Conservation (phyloP, 2,113 vertebrate species). For the Triplophysa dalaica region DNA sequence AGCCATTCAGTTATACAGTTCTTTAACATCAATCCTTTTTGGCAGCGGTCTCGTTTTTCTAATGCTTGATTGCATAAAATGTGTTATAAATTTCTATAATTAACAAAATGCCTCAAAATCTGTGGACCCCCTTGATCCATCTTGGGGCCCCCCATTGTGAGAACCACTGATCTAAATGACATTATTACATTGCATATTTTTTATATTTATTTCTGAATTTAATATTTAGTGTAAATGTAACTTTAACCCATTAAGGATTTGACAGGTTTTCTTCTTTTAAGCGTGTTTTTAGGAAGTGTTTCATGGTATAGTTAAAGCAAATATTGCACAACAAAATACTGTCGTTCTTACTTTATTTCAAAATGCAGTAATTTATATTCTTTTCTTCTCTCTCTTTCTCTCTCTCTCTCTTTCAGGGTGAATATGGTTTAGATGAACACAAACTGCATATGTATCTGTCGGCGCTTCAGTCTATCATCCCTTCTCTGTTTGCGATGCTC, state of each 20-base stretch:
- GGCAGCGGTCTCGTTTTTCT: too few species aligned
- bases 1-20: too few species aligned
- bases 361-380: neutral
- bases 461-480: conserved; percentile 93
- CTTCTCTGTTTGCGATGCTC: conserved; percentile 90
- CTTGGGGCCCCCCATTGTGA: too few species aligned
- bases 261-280: neutral
- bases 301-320: neutral
- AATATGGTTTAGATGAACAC: conserved; percentile 92
- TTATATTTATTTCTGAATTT: neutral
- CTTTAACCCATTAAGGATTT: neutral
- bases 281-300: neutral
- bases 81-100: too few species aligned
- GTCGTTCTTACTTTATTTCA: neutral
- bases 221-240: neutral
- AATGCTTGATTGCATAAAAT: too few species aligned
- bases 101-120: too few species aligned
- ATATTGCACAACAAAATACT: neutral
- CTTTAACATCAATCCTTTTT: too few species aligned
- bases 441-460: conserved; percentile 94
- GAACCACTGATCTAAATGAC: neutral
- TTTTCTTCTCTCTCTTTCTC: neutral
- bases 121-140: too few species aligned
- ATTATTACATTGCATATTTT: neutral
- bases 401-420: conserved; percentile 83